Base-by-base conservation (phyloP, 92 coral and sea anemone genomes). In the Virgularia gustaviana region DNA sequence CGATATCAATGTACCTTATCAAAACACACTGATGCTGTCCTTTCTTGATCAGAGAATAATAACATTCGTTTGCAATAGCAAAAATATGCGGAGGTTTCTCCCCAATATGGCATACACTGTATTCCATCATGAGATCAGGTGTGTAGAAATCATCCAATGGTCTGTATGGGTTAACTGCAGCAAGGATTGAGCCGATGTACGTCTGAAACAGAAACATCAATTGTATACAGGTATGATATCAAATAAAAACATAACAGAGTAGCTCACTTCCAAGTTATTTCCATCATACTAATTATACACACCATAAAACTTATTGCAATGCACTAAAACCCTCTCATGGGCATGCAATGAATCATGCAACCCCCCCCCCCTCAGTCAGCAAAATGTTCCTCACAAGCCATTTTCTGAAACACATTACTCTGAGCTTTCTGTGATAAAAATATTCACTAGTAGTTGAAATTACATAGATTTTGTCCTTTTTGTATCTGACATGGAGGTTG, bases 1-100 rank as follows among this genome's bases (percentile, higher is more conserved):
- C 7, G 15, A 39, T 39, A 15, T 2, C 28, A 7, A 15, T 70
- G 3, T 81, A 92, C 98, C 98, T 92, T 71, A 92, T 92, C n/a
- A 92, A 84, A 27, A 92, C 89, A 75, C 98, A 92, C 38, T 92
- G 98, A 37, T 90, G 78, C 49, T 92, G 96, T 33, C 81, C 96
- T 54, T 85, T 92, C 63, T 89, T 83, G 85, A 96, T 87, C 98
- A 92, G 89, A 28, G 90, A 79, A 65, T 92, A 92, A 80, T 92
- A 92, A 54, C 94, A 87, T 71, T 92, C 98, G 76, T 92, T 92
- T 27, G 98, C 96, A 22, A 92, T 87, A 24, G 98, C 98, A 82
- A 77, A 92, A 65, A 92, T 83, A 63, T 92, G 98, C 0, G 98
- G 98, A 33, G 90, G 90, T 58, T 89, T 66, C 72, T 92, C 98